Evolutionary conservation across 2,113 vertebrate genomes (phyloP).

Genomic region (Smithornis capensis): DNA sequence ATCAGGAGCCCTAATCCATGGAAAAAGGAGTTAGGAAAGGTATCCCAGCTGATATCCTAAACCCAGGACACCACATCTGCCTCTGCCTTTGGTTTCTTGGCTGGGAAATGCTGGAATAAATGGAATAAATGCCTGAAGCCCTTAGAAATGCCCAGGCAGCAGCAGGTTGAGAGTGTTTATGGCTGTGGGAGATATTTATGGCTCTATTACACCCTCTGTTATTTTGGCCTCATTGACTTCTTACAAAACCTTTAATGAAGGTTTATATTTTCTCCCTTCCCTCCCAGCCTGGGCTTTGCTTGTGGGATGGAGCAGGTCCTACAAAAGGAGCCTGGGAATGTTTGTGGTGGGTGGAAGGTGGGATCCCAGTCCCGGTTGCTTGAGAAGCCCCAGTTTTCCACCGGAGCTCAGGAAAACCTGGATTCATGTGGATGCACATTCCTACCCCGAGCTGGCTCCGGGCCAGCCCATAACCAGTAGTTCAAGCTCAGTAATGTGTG

Average conservation of each 20-base stretch:
- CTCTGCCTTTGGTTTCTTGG: neutral
- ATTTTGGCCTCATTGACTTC: constrained; percentile 20
- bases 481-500: neutral
- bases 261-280: constrained; percentile 16
- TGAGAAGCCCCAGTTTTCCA: neutral
- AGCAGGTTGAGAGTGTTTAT: constrained; percentile 49
- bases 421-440: neutral
- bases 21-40: neutral
- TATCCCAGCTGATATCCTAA: neutral
- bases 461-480: neutral
- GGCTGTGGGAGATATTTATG: constrained; percentile 49
- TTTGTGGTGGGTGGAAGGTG: neutral
- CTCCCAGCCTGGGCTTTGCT: neutral
- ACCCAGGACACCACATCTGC: neutral
- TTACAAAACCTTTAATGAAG: constrained; percentile 40
- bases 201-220: constrained; percentile 44
- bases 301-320: neutral
- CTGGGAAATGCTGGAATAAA: neutral
- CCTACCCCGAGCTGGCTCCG: neutral
- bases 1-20: neutral
- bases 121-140: neutral
- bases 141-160: neutral
- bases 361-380: neutral
- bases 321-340: neutral
- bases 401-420: accelerated